Evolutionary conservation across 2,113 vertebrate species (phyloP).

Genomic region (Toxostoma redivivum): DNA sequence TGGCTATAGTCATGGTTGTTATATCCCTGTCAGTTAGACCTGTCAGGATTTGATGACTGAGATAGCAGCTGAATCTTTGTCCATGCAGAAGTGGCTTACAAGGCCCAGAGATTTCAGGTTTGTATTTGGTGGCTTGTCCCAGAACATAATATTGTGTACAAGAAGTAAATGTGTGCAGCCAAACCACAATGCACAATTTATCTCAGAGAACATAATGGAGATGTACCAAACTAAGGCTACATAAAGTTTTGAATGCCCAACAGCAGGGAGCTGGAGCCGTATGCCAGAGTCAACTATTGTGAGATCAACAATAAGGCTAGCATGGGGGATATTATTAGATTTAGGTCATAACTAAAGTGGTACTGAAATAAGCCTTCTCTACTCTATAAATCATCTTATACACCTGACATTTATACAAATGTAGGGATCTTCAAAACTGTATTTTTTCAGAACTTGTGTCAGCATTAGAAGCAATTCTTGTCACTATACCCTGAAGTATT

Average conservation of each 20-base stretch:
- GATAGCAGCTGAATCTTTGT: not conserved
- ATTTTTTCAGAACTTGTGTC: not conserved
- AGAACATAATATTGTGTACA: not conserved
- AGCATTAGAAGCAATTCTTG: not conserved
- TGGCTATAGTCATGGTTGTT: not conserved
- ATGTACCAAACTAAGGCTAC: not conserved
- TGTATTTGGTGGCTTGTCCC: fast-evolving
- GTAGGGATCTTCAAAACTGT: not conserved
- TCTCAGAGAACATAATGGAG: not conserved
- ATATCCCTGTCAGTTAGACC: not conserved
- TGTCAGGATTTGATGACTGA: not conserved
- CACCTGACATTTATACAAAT: not conserved
- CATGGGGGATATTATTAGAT: not conserved
- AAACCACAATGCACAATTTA: not conserved
- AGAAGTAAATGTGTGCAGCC: not conserved
- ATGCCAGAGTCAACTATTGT: not conserved
- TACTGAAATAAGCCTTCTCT: not conserved
- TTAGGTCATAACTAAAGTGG: not conserved
- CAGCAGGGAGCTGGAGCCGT: not conserved
- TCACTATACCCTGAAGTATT: not conserved
- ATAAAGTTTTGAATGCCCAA: not conserved
- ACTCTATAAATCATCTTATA: not conserved
- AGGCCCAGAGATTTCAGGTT: not conserved
- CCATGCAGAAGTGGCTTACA: not conserved
- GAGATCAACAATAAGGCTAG: not conserved